A percentile compares a stretch with the other conserved stretches of the same genome.
Conservation (phyloP, 2,797 vertebrate genomes). For the Podargus strigoides region DNA sequence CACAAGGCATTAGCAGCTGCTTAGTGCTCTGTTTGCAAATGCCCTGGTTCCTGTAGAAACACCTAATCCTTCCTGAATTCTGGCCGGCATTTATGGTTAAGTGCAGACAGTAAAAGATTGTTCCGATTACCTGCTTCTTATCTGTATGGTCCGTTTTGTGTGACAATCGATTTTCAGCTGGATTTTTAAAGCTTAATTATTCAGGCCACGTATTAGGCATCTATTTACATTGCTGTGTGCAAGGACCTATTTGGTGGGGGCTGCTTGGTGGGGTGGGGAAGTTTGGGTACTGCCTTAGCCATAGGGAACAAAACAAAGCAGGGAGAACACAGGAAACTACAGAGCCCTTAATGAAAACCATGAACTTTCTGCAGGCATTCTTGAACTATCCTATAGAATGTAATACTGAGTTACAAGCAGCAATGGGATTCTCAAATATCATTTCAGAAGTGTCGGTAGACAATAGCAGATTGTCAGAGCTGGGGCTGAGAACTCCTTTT, state of each 20-base stretch:
- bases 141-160: constrained; percentile 20
- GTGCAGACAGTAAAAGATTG: background rate
- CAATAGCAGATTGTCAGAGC: background rate
- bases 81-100: constrained; percentile 17
- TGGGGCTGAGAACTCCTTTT: background rate
- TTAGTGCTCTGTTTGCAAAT: constrained; percentile 50
- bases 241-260: background rate
- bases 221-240: background rate
- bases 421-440: background rate
- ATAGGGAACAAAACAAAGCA: background rate
- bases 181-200: constrained; percentile 46
- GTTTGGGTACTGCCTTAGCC: background rate
- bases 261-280: background rate
- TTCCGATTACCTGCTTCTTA: constrained; percentile 29
- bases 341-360: background rate
- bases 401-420: background rate
- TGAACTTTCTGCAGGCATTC: background rate
- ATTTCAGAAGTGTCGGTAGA: background rate
- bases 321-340: background rate
- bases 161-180: constrained; percentile 33
- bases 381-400: background rate
- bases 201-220: background rate
- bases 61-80: constrained; percentile 58
- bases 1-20: constrained; percentile 29
- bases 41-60: constrained; percentile 48